A percentile compares a stretch with the other conserved stretches of the same genome.
Evolutionary conservation across 2,113 vertebrate species (phyloP).

Genomic region (Mionectes macconnelli): DNA sequence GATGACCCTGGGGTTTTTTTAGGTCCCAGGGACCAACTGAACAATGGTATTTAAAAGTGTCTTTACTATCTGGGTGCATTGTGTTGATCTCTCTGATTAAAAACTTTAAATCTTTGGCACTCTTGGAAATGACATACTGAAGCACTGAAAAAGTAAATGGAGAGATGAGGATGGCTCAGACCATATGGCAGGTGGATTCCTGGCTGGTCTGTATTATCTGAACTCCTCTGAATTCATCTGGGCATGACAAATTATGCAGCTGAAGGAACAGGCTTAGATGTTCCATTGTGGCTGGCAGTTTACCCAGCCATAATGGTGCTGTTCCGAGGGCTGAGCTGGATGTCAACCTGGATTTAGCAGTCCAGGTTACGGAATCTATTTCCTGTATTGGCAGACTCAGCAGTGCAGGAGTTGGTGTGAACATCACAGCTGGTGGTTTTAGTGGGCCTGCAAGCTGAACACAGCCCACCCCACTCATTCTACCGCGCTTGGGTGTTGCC

Average conservation of each 20-base stretch:
- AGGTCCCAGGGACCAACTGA: constrained; percentile 71
- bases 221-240: neutral
- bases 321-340: neutral
- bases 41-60: constrained; percentile 71
- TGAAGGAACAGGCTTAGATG: neutral
- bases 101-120: constrained; percentile 18
- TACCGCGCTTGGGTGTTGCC: neutral
- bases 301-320: neutral
- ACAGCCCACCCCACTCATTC: neutral
- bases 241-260: neutral
- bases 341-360: neutral
- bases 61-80: constrained; percentile 22
- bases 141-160: neutral
- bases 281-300: neutral
- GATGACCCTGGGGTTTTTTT: constrained; percentile 68
- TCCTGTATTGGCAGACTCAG: rapidly evolving
- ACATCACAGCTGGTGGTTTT: neutral
- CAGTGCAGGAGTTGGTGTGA: neutral
- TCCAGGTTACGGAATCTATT: rapidly evolving
- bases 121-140: constrained; percentile 65
- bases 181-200: neutral
- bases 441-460: neutral
- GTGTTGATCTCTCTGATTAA: neutral
- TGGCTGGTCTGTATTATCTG: neutral
- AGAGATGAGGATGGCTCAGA: neutral